Evolutionary conservation across 1,140 invertebrate species (phyloP), one percentile per base, ranked within the genome.

Genomic region (Pentalonia nigronervosa): DNA sequence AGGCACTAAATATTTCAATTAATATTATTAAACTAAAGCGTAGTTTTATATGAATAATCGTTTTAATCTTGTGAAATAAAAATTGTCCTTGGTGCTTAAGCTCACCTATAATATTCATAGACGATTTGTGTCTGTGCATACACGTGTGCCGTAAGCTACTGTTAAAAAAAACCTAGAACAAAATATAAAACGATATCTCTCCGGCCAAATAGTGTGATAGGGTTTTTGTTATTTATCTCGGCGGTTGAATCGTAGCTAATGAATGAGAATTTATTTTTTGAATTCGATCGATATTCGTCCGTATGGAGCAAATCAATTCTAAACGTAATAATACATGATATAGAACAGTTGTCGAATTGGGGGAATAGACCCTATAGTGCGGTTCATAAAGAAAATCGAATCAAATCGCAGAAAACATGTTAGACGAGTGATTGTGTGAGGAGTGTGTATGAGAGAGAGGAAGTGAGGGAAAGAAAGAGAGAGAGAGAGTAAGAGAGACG

Each of bases 351-450:
- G 60, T 76, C 8, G 30, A 76, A n/a, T 76, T 34, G 60, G 14
- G 60, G 60, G 60, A 14, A 76, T 76, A 34, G 60, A 30, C 60
- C n/a, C 60, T 76, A 76, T 76, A n/a, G 30, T 34, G 30, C n/a
- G n/a, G 60, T 76, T 76, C 30, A n/a, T 76, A 76, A 14, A 76
- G 60, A 76, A 76, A 76, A 76, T 76, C n/a, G 60, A 76, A 76
- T 76, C 60, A 76, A 76, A 76, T 34, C 60, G n/a, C 30, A 76
- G 60, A 76, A 76, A n/a, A 76, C 60, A 17, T 17, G 60, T 76
- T 76, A 76, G 60, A n/a, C 14, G 60, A 76, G 17, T n/a, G 60
- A 76, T 76, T 76, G 81, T 36, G 81, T 34, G 14, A 9, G 7
- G 7, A 41, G n/a, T 23, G 20, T 21, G 17, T 7, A 34, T 2